These are phyloP conservation scores for Ophion ventricosus DNA, from an alignment of 2,888 invertebrate species.

Conservation along the genomic window DNA sequence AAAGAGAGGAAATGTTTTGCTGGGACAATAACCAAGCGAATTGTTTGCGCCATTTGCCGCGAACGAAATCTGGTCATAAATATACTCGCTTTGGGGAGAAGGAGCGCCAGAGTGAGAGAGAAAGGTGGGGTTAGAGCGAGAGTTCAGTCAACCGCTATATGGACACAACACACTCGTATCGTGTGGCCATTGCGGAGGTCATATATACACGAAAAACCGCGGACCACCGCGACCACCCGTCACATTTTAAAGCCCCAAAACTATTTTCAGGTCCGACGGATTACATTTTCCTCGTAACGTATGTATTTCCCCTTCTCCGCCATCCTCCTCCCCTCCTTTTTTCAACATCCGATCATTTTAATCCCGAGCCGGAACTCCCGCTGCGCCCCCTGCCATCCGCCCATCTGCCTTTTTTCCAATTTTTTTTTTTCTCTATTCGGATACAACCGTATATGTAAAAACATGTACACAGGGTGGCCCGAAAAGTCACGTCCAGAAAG, in stretches of 20 bases:
- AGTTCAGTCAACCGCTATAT: constrained; percentile 19
- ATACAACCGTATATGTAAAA: background rate
- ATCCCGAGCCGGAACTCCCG: background rate
- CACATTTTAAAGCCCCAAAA: background rate
- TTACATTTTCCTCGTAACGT: constrained; percentile 24
- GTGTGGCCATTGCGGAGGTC: constrained; percentile 44
- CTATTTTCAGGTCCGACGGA: constrained; percentile 18
- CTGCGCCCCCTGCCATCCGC: background rate
- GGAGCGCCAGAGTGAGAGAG: constrained; percentile 5
- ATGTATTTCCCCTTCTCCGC: background rate
- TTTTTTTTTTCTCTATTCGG: background rate
- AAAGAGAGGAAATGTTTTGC: constrained; percentile 12
- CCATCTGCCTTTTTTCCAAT: background rate
- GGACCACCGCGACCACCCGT: constrained; percentile 2
- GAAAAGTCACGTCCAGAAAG: background rate
- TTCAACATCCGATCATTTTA: background rate
- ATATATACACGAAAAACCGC: constrained; percentile 23
- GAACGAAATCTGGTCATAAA: constrained; percentile 61
- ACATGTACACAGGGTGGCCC: too few relatives aligned
- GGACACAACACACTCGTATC: constrained; percentile 48
- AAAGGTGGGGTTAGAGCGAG: background rate
- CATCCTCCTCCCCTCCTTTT: background rate
- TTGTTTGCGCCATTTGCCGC: constrained; percentile 62
- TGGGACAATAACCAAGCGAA: constrained; percentile 61
- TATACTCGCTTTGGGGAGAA: constrained; percentile 22